Conservation (phyloP, 2,888 invertebrate species). For the Tridacna gigas region DNA sequence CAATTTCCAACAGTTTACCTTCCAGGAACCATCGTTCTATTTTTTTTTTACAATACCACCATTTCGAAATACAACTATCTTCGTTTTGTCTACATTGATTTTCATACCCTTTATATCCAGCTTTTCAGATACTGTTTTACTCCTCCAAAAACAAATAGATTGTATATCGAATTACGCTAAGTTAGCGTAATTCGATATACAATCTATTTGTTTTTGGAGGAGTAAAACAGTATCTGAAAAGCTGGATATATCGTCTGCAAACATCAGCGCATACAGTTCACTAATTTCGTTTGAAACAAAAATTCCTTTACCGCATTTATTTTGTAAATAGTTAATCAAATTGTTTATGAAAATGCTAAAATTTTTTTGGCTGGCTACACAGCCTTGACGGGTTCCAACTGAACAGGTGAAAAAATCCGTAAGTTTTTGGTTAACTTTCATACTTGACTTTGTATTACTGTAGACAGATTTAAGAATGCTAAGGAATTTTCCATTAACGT, state of each 20-base stretch:
- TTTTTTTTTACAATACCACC: conserved; percentile 13
- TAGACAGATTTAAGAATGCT: conserved; percentile 4
- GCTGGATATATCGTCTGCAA: background rate
- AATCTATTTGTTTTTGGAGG: background rate
- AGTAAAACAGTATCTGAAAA: background rate
- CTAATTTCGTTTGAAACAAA: background rate
- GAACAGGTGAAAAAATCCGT: background rate
- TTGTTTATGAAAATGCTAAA: background rate
- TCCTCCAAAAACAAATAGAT: background rate
- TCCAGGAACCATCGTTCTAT: conserved; percentile 17
- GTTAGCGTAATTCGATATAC: background rate
- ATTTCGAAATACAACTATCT: conserved; percentile 31
- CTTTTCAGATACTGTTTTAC: background rate
- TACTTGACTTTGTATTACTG: background rate
- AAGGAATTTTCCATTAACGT: conserved; percentile 3
- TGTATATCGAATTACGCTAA: background rate
- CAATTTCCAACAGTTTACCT: conserved; percentile 14
- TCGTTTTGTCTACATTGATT: background rate
- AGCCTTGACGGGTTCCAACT: background rate
- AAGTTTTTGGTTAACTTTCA: background rate
- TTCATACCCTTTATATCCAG: background rate
- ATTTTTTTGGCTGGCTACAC: background rate
- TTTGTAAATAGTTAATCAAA: background rate
- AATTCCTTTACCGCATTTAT: background rate
- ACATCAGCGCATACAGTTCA: background rate